phyloP scores from a whole-genome alignment of 2,888 invertebrate species.

The Pediacus dermestoides region DNA sequence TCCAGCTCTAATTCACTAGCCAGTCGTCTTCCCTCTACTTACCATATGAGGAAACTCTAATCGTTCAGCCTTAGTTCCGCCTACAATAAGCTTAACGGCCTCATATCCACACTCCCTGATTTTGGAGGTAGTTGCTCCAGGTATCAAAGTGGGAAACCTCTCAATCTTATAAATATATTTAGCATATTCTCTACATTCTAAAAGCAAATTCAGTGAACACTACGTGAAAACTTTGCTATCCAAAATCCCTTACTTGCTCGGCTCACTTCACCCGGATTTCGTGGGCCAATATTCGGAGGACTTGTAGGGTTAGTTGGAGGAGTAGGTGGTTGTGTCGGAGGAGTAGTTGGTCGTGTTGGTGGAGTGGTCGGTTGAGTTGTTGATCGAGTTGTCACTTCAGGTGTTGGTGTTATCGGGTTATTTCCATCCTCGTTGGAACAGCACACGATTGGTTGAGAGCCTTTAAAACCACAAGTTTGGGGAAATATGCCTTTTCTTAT shows the following conservation, averaged over 20 bases:
- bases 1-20: too few relatives aligned
- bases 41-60: constrained; percentile 63
- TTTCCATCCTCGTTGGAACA: constrained; percentile 21
- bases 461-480: constrained; percentile 35
- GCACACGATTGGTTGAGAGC: constrained; percentile 36
- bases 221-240: constrained; percentile 2
- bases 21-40: constrained; percentile 20
- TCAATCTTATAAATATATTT: constrained; percentile 44
- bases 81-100: constrained; percentile 48
- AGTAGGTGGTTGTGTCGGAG: too few relatives aligned
- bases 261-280: constrained; percentile 23
- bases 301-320: constrained; percentile 8
- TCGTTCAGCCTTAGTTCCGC: constrained; percentile 45
- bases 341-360: constrained; percentile 5
- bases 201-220: constrained; percentile 17
- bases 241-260: constrained; percentile 23
- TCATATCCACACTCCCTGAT: constrained; percentile 48
- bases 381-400: constrained; percentile 7
- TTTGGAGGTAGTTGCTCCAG: constrained; percentile 28
- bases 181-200: constrained; percentile 51
- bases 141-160: constrained; percentile 37
- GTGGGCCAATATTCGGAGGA: constrained; percentile 6
- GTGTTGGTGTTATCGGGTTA: constrained; percentile 1
- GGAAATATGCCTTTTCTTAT: constrained; percentile 29
- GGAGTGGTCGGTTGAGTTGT: constrained; percentile 10